Percentiles rank a stretch among this genome's conserved stretches.
These are phyloP conservation scores for Pseudomyrmex flavicornis DNA, from an alignment of 1,140 invertebrate genomes.

Conservation along the genomic window DNA sequence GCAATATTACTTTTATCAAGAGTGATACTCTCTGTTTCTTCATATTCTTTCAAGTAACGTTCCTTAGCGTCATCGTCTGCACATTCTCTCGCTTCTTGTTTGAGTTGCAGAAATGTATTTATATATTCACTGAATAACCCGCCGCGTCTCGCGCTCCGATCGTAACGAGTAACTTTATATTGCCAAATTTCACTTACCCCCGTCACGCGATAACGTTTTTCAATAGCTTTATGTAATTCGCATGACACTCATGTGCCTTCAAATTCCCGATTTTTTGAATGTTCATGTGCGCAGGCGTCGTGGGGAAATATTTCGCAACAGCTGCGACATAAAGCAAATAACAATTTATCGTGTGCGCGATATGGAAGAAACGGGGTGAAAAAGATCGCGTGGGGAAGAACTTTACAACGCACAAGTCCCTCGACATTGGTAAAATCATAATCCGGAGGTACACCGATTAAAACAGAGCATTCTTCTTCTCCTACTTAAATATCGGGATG, in stretches of 20 bases:
- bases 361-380: neutral
- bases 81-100: too few relatives aligned
- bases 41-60: too few relatives aligned
- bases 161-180: too few relatives aligned
- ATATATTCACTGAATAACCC: too few relatives aligned
- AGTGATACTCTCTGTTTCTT: too few relatives aligned
- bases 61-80: too few relatives aligned
- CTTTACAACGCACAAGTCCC: neutral
- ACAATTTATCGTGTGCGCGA: neutral
- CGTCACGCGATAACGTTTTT: too few relatives aligned
- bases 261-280: neutral
- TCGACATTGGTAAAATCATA: neutral
- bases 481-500: neutral
- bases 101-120: too few relatives aligned
- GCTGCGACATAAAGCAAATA: neutral
- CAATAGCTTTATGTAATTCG: neutral
- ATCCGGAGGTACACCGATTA: neutral
- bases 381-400: neutral
- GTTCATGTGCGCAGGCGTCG: neutral
- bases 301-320: neutral
- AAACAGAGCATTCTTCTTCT: neutral
- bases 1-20: too few relatives aligned
- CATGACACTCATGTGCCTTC: neutral
- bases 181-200: too few relatives aligned
- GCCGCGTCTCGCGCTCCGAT: too few relatives aligned